These are phyloP conservation scores for Drosophila nikananu DNA, from an alignment of 1,140 invertebrate genomes.

Conservation along the genomic window DNA sequence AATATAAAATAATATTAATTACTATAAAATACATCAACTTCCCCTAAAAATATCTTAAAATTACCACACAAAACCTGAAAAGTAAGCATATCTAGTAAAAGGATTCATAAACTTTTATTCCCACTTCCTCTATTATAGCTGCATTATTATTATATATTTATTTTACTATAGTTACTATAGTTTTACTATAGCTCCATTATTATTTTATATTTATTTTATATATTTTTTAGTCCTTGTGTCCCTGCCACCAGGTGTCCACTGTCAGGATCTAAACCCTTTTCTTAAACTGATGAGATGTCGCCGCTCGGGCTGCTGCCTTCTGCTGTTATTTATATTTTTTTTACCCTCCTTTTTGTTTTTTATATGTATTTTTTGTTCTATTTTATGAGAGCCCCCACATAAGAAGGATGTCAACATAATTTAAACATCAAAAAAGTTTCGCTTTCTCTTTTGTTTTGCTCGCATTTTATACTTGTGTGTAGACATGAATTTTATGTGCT, in stretches of 20 bases:
- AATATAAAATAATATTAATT: no score
- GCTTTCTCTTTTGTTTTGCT: constrained; percentile 42
- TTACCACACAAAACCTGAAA: no score
- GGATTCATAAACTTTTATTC: no score
- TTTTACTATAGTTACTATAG: neutral
- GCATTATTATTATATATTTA: neutral
- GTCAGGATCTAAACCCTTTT: constrained; percentile 25
- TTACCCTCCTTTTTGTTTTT: constrained; percentile 6
- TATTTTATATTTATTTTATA: no score
- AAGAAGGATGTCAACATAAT: constrained; percentile 72
- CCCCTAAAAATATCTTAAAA: no score
- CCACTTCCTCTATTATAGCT: neutral
- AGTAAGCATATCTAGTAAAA: no score
- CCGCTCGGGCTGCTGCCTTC: constrained; percentile 19
- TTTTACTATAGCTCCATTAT: neutral
- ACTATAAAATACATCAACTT: no score
- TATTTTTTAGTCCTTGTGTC: neutral
- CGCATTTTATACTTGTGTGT: constrained; percentile 17
- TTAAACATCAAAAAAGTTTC: constrained; percentile 72
- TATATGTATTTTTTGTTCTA: neutral
- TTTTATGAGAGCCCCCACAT: constrained; percentile 48
- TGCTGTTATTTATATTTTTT: constrained; percentile 27
- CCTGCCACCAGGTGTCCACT: neutral
- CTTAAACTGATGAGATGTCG: constrained; percentile 14
- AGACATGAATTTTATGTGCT: constrained; percentile 26